These are phyloP conservation scores for Masnerella sp. DNA, from an alignment of 2,888 invertebrate species.

Conservation along the genomic window DNA sequence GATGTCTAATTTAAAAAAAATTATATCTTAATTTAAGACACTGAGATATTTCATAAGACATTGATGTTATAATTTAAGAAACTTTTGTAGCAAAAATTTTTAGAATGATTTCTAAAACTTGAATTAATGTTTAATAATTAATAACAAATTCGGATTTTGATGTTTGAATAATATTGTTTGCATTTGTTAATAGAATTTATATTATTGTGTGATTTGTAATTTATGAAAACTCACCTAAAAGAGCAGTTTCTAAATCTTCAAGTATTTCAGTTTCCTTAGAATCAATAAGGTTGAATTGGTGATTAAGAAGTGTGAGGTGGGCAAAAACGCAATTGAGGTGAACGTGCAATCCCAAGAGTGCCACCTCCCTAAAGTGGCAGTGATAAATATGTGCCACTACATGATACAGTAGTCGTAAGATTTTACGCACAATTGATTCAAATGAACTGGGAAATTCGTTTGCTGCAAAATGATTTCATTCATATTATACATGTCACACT, in stretches of 20 bases:
- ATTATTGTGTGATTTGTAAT: not conserved
- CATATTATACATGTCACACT: no score
- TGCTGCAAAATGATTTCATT: conserved; percentile 76
- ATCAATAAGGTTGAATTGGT: conserved; percentile 95
- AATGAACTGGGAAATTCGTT: conserved; percentile 96
- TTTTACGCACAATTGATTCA: conserved; percentile 96
- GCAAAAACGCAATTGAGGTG: conserved; percentile 98
- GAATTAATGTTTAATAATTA: no score
- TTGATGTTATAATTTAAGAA: no score
- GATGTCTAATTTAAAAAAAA: no score
- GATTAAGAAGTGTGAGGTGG: conserved; percentile 91
- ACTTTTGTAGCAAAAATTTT: no score
- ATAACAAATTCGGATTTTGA: no score
- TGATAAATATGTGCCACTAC: conserved; percentile 99
- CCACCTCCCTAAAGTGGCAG: conserved; percentile 97
- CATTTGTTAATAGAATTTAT: not conserved
- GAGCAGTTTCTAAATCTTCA: conserved; percentile 92
- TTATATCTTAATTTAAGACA: no score
- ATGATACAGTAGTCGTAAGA: conserved; percentile 97
- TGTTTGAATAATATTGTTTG: not conserved
- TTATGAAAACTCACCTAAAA: conserved; percentile 76
- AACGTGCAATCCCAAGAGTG: conserved; percentile 94
- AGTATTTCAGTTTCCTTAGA: conserved; percentile 97
- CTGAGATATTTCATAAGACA: no score
- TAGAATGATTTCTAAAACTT: no score